Evolutionary conservation across 2,888 invertebrate genomes (phyloP).

Genomic region (Trachelus stipa): DNA sequence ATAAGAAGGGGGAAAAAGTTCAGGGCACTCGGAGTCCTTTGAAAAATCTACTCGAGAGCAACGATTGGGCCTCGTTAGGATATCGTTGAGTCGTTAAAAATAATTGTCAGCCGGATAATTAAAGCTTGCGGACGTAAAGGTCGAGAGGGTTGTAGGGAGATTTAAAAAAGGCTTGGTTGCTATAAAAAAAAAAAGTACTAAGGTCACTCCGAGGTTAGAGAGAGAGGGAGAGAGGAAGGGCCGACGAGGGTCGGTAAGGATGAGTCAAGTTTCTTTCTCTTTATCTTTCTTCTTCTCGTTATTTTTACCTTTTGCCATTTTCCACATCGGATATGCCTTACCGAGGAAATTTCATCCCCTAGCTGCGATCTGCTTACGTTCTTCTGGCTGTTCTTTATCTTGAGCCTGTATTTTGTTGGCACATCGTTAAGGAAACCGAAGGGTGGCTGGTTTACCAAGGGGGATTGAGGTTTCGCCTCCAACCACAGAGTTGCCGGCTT

Average conservation of each 20-base stretch:
- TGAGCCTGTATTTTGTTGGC: conserved; percentile 61
- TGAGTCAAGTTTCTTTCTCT: conserved; percentile 33
- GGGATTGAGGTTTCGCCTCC: conserved; percentile 17
- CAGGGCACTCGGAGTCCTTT: not conserved
- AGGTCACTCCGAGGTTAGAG: not conserved
- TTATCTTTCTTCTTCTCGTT: conserved; percentile 17
- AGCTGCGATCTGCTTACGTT: conserved; percentile 60
- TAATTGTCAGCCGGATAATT: conserved; percentile 65
- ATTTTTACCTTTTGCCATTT: conserved; percentile 26
- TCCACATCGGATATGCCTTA: conserved; percentile 13
- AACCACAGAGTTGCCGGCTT: conserved; percentile 41
- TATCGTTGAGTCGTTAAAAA: conserved; percentile 64
- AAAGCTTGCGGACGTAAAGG: conserved; percentile 26
- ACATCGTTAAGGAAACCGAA: conserved; percentile 61
- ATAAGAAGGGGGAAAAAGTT: not conserved
- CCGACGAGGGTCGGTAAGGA: conserved; percentile 6
- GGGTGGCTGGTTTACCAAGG: conserved; percentile 47
- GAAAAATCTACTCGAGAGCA: not conserved
- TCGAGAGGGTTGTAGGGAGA: conserved; percentile 35
- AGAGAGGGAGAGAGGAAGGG: conserved; percentile 9
- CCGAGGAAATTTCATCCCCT: conserved; percentile 29
- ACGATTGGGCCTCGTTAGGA: conserved; percentile 59
- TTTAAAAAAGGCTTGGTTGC: conserved; percentile 31
- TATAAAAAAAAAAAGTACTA: conserved; percentile 8
- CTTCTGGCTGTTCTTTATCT: conserved; percentile 53